Conservation (phyloP, 2,797 vertebrate genomes). For the Mus minutoides region DNA sequence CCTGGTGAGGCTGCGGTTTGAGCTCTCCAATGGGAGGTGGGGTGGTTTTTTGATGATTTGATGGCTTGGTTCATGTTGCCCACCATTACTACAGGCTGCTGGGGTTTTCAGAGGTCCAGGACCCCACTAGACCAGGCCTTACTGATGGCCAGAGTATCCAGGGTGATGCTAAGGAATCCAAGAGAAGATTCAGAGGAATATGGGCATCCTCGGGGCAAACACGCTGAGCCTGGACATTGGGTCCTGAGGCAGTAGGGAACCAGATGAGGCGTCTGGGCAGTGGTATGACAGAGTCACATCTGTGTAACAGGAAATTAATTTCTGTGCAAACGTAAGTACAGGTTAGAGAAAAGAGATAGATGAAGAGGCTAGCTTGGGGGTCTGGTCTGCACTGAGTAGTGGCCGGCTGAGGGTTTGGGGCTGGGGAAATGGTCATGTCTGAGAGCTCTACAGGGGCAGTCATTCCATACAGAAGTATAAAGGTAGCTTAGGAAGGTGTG, state of each 20-base stretch:
- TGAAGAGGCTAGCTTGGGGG: not conserved
- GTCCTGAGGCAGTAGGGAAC: not conserved
- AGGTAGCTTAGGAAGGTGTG: not conserved
- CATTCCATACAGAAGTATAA: not conserved
- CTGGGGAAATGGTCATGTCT: not conserved
- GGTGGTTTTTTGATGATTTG: not conserved
- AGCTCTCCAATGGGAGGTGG: not conserved
- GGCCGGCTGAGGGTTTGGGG: not conserved
- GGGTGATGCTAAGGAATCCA: not conserved
- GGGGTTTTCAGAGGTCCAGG: not conserved
- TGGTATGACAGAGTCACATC: not conserved
- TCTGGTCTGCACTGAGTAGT: not conserved
- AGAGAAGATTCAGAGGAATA: not conserved
- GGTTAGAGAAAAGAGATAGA: not conserved
- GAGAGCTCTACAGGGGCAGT: not conserved
- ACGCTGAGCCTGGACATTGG: not conserved
- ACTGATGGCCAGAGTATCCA: not conserved
- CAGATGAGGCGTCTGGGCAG: conserved; percentile 22
- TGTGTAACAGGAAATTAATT: not conserved
- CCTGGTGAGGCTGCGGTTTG: not conserved
- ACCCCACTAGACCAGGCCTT: not conserved
- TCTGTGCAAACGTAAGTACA: not conserved
- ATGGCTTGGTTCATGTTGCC: not conserved
- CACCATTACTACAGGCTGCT: not conserved
- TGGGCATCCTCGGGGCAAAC: not conserved